Evolutionary conservation across 2,797 vertebrate species (phyloP), one percentile per base, ranked within the genome.

Genomic region (Gymnopithys bicolor): DNA sequence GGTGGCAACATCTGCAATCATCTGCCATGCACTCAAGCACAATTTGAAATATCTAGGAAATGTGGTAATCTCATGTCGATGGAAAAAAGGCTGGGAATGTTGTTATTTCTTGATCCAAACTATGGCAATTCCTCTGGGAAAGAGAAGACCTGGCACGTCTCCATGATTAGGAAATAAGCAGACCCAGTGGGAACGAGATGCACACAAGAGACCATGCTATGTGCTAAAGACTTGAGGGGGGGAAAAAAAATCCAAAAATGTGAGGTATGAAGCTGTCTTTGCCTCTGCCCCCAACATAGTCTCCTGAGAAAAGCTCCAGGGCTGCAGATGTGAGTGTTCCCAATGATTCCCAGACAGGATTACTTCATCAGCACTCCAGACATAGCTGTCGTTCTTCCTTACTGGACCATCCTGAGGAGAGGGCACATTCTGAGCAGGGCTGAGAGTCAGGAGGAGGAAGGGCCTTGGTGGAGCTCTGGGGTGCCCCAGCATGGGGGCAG

Each of bases 101-200:
- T 96, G 84, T 94, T 91, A 76, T 70, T 94, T 93, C 87, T 76
- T 67, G 87, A 84, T 93, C 91, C 86, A 88, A 94, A 79, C 70
- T 8, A 84, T 32, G 80, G 74, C 77, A 96, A 94, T 94, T 97
- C 96, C 95, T 94, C 91, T 96, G 96, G 96, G 96, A 97, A 97
- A 96, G 91, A 90, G 89, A 27, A 70, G 89, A 90, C 67, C 83
- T 95, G 95, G 95, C 95, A 82, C 56, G 21, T 43, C 27, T 94
- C 95, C 95, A 94, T 11, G 70, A n/a, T 84, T 86, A 79, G 75
- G 73, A 97, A 94, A 93, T 91, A 93, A 84, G 89, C 83, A 94
- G 63, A 84, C 70, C 91, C 70, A 69, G 80, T 95, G 95, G 95
- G 95, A 97, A 90, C 7, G 4, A 82, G 66, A 58, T 41, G 59